Conservation (phyloP, 92 coral and sea anemone species). For the Phenganax marumi region DNA sequence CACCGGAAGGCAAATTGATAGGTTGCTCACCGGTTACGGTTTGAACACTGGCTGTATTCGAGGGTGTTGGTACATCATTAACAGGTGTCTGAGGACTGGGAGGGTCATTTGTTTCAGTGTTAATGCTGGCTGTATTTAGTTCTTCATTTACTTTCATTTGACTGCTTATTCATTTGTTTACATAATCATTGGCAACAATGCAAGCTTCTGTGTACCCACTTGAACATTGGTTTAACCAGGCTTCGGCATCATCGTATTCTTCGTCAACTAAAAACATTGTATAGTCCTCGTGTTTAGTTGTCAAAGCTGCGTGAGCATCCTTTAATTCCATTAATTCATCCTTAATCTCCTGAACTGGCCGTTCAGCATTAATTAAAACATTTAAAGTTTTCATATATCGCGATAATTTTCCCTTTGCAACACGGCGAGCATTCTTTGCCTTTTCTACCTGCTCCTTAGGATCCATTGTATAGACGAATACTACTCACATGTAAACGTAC, state of each 20-base stretch:
- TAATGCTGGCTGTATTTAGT: constrained; percentile 27
- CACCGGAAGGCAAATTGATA: neutral
- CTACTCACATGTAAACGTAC: constrained; percentile 5
- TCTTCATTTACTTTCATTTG: neutral
- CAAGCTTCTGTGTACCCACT: constrained; percentile 9
- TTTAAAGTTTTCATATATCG: constrained; percentile 17
- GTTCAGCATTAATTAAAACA: constrained; percentile 26
- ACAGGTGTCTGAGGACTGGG: neutral
- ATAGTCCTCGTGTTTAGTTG: constrained; percentile 27
- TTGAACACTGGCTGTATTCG: neutral
- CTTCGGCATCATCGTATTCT: constrained; percentile 27
- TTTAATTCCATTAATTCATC: constrained; percentile 29
- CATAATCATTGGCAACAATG: constrained; percentile 31
- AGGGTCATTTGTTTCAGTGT: neutral
- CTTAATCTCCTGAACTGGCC: constrained; percentile 30
- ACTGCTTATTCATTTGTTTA: neutral
- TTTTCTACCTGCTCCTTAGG: constrained; percentile 35
- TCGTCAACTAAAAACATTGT: constrained; percentile 31
- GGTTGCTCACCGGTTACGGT: neutral
- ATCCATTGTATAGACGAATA: neutral
- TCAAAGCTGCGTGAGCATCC: constrained; percentile 26
- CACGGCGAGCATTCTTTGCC: constrained; percentile 43
- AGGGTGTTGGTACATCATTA: constrained; percentile 1
- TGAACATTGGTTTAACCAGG: constrained; percentile 11
- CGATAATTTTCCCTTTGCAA: constrained; percentile 31